Conservation (phyloP, 1,140 invertebrate species). For the Trichonephila clavipes region DNA sequence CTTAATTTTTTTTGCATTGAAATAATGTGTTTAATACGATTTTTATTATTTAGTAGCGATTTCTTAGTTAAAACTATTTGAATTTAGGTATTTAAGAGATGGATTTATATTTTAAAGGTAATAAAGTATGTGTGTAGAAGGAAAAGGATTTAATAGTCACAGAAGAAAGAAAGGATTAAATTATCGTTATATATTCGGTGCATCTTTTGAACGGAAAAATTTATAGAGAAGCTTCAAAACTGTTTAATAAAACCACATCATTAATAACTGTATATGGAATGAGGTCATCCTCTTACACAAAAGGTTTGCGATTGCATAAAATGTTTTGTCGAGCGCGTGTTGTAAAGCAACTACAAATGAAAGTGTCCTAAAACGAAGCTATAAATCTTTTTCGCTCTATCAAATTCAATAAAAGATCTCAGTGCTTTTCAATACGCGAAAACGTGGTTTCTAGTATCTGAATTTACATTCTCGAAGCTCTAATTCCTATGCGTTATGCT, state of each 20-base stretch:
- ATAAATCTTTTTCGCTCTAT: slow-evolving; percentile 7
- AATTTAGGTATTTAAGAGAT: too few relatives aligned
- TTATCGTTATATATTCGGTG: neutral
- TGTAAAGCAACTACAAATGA: neutral
- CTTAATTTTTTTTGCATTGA: too few relatives aligned
- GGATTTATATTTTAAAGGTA: too few relatives aligned
- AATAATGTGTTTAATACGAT: too few relatives aligned
- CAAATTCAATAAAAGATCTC: neutral
- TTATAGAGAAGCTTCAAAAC: too few relatives aligned
- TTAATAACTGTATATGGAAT: neutral
- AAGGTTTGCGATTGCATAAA: neutral
- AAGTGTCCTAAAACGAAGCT: neutral
- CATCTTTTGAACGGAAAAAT: neutral
- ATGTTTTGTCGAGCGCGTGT: neutral
- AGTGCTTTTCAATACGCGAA: neutral
- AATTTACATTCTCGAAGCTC: neutral
- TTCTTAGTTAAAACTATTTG: too few relatives aligned
- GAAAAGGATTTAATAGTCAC: too few relatives aligned
- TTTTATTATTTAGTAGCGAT: too few relatives aligned
- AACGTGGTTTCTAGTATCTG: neutral
- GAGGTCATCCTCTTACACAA: neutral
- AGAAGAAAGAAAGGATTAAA: neutral
- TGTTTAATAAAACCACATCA: neutral
- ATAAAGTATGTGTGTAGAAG: too few relatives aligned
- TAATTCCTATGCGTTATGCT: too few relatives aligned